Percentiles rank a stretch among this genome's conserved stretches.
These are phyloP conservation scores for Poecilia wingei DNA, from an alignment of 2,797 vertebrate species.

Conservation along the genomic window DNA sequence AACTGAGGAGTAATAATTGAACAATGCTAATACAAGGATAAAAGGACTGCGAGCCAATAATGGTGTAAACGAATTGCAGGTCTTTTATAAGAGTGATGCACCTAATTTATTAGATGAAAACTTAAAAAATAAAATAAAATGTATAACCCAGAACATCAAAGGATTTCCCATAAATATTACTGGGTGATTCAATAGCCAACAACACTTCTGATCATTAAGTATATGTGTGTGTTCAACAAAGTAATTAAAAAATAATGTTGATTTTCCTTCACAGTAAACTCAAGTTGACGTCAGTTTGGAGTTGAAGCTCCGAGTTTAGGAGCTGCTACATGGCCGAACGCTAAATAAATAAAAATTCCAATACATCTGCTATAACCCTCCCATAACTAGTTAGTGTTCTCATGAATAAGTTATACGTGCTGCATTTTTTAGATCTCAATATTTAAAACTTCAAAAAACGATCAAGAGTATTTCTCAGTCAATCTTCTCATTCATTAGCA, in stretches of 20 bases:
- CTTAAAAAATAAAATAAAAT: background rate
- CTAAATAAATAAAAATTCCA: slow-evolving; percentile 3
- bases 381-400: slow-evolving; percentile 1
- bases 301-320: background rate
- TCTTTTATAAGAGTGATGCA: background rate
- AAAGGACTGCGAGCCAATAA: slow-evolving; percentile 10
- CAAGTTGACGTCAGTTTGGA: background rate
- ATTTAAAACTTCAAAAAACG: slow-evolving; percentile 13
- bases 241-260: background rate
- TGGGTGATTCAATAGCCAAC: background rate
- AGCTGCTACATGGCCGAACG: background rate
- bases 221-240: background rate
- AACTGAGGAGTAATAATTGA: background rate
- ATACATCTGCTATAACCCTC: background rate
- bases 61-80: slow-evolving; percentile 1
- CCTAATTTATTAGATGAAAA: background rate
- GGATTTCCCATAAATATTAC: background rate
- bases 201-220: background rate
- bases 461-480: slow-evolving; percentile 28
- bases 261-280: background rate
- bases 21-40: background rate
- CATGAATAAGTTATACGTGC: slow-evolving; percentile 16
- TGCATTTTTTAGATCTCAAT: slow-evolving; percentile 18
- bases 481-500: slow-evolving; percentile 39
- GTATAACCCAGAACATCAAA: background rate